Evolutionary conservation across 2,888 invertebrate genomes (phyloP).

Genomic region (Pristionchus exspectatus): DNA sequence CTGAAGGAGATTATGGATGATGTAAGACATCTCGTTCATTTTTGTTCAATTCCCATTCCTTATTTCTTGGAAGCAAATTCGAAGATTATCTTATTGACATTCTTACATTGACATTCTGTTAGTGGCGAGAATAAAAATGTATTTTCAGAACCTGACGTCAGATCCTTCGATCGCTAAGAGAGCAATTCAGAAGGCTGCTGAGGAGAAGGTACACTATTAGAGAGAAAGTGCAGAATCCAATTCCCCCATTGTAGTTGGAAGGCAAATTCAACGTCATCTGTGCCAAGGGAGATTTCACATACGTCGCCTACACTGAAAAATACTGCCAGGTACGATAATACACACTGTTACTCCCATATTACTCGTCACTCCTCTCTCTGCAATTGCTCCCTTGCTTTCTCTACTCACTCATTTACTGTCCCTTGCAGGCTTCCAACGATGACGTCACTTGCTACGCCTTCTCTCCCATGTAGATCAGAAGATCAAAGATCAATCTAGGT

Average conservation of each 20-base stretch:
- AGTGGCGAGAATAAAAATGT: neutral
- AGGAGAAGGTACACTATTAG: constrained; percentile 68
- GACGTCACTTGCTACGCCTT: constrained; percentile 78
- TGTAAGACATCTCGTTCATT: constrained; percentile 59
- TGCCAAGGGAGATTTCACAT: constrained; percentile 76
- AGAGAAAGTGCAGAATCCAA: neutral
- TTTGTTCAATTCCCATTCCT: too few species aligned
- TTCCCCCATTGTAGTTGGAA: constrained; percentile 4
- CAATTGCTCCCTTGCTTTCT: neutral
- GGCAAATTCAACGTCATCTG: constrained; percentile 77
- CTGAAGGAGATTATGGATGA: constrained; percentile 73
- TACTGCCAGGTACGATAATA: constrained; percentile 61
- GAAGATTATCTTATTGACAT: too few species aligned
- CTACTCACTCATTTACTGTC: neutral
- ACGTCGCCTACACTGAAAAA: constrained; percentile 76
- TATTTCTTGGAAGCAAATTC: too few species aligned
- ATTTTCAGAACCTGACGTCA: constrained; percentile 74
- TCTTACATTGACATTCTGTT: too few species aligned
- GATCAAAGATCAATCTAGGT: constrained; percentile 45
- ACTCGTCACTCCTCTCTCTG: neutral
- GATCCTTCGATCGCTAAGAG: constrained; percentile 76
- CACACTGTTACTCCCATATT: neutral
- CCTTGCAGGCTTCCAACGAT: constrained; percentile 68
- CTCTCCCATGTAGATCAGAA: constrained; percentile 66
- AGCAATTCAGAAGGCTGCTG: constrained; percentile 77